These are phyloP conservation scores for Halesus radiatus DNA, from an alignment of 1,140 invertebrate genomes.

Conservation along the genomic window DNA sequence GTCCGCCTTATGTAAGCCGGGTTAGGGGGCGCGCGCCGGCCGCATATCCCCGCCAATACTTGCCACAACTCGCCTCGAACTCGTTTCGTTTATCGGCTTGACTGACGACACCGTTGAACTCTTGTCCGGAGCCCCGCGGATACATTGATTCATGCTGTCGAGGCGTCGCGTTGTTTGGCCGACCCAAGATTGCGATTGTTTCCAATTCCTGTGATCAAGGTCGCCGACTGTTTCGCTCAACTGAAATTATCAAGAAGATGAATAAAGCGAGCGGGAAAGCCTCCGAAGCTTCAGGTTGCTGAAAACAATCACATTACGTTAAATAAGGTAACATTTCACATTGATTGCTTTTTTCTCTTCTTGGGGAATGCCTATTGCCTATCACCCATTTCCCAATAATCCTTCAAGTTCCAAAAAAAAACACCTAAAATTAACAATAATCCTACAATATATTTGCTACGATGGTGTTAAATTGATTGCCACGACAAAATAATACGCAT, in stretches of 20 bases:
- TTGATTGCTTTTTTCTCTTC: too few relatives aligned
- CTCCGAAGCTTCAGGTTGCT: slow-evolving; percentile 3
- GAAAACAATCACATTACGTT: neutral
- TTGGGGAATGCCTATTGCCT: too few relatives aligned
- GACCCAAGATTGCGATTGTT: neutral
- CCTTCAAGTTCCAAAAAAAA: too few relatives aligned
- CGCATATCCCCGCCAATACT: slow-evolving; percentile 10
- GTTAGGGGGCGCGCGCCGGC: neutral
- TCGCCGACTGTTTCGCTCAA: neutral
- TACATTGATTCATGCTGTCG: neutral
- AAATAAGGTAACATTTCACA: too few relatives aligned
- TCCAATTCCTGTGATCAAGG: neutral
- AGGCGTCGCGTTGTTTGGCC: neutral
- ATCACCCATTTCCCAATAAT: too few relatives aligned
- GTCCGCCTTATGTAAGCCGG: slow-evolving; percentile 25
- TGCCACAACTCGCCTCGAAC: neutral
- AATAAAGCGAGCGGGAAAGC: slow-evolving; percentile 9
- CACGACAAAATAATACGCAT: too few relatives aligned
- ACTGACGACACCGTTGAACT: too few relatives aligned
- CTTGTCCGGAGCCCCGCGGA: too few relatives aligned
- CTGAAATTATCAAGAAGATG: neutral
- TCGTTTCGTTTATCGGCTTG: too few relatives aligned
- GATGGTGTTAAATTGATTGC: too few relatives aligned
- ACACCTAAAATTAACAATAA: too few relatives aligned
- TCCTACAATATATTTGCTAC: too few relatives aligned